A percentile compares a stretch with the other conserved stretches of the same genome.
phyloP scores from a whole-genome alignment of 1,140 invertebrate genomes.

The Drosophila lowei region DNA sequence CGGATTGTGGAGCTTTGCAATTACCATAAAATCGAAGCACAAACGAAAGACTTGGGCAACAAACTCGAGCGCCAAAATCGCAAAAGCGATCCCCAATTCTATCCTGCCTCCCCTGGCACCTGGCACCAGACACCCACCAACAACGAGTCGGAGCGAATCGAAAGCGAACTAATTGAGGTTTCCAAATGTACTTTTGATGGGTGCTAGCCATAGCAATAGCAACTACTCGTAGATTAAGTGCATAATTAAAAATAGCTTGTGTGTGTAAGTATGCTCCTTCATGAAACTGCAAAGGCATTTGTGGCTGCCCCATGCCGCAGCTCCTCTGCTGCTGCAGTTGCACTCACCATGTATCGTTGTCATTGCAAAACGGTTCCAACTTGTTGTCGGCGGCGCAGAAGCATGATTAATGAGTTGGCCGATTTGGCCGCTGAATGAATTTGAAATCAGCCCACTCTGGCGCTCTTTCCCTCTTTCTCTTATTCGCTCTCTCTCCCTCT shows the following conservation, averaged over 20 bases:
- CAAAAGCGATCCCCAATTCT: slow-evolving; percentile 21
- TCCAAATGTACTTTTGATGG: slow-evolving; percentile 64
- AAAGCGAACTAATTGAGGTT: slow-evolving; percentile 71
- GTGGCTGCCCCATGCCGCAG: slow-evolving; percentile 30
- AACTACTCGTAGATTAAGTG: slow-evolving; percentile 26
- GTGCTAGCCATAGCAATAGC: slow-evolving; percentile 23
- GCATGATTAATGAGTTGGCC: slow-evolving; percentile 73
- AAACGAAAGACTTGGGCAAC: slow-evolving; percentile 51
- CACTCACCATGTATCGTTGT: slow-evolving; percentile 63
- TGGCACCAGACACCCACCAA: slow-evolving; percentile 5
- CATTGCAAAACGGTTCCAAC: slow-evolving; percentile 71
- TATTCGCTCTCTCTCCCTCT: slow-evolving; percentile 17
- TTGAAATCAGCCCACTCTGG: slow-evolving; percentile 70
- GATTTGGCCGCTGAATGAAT: slow-evolving; percentile 75
- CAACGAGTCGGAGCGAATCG: slow-evolving; percentile 18
- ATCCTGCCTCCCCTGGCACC: neutral
- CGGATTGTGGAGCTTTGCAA: slow-evolving; percentile 16
- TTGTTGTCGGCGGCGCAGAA: slow-evolving; percentile 26
- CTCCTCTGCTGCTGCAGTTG: slow-evolving; percentile 17
- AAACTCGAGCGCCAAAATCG: slow-evolving; percentile 23
- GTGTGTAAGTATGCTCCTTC: slow-evolving; percentile 1
- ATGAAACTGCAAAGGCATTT: slow-evolving; percentile 37
- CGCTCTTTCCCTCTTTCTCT: slow-evolving; percentile 18
- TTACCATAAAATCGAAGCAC: slow-evolving; percentile 34
- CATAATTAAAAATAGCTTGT: slow-evolving; percentile 64